phyloP scores from a whole-genome alignment of 1,140 invertebrate species.

The Pseudoatta argentina region DNA sequence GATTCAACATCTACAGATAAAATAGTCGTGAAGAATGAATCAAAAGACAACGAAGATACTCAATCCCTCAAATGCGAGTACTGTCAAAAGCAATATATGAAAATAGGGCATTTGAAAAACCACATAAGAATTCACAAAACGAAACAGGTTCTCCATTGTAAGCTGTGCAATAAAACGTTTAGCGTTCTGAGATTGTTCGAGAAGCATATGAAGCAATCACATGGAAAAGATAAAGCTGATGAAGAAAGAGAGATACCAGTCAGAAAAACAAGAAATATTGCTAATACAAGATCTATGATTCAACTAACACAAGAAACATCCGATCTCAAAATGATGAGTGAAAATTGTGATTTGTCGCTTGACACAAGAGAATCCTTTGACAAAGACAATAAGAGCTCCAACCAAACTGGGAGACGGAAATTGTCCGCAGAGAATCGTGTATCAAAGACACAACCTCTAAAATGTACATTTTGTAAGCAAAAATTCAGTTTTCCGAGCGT shows the following conservation, averaged over 20 bases:
- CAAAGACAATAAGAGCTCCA: slow-evolving; percentile 27
- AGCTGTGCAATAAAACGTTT: slow-evolving; percentile 75
- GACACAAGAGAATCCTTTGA: background rate
- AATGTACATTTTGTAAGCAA: slow-evolving; percentile 78
- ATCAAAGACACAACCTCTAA: slow-evolving; percentile 54
- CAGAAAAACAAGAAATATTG: slow-evolving; percentile 23
- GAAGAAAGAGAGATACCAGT: background rate
- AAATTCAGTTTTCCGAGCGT: slow-evolving; percentile 81
- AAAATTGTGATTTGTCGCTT: background rate
- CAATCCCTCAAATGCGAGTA: slow-evolving; percentile 74
- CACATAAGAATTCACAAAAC: slow-evolving; percentile 73
- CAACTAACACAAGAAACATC: background rate
- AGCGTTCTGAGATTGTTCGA: slow-evolving; percentile 69
- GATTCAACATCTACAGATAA: slow-evolving; percentile 47
- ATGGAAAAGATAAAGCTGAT: slow-evolving; percentile 45
- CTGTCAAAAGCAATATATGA: slow-evolving; percentile 77
- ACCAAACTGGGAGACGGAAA: slow-evolving; percentile 28
- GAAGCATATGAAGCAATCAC: slow-evolving; percentile 74
- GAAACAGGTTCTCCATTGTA: slow-evolving; percentile 68
- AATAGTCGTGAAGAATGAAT: slow-evolving; percentile 5
- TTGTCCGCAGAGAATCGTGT: slow-evolving; percentile 25
- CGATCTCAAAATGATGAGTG: background rate
- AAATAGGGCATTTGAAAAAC: slow-evolving; percentile 76
- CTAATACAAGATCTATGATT: background rate
- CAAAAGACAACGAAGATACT: background rate